Percentiles rank a stretch among this genome's conserved stretches.
Evolutionary conservation across 1,140 invertebrate genomes (phyloP).

Genomic region (Cyphomyrmex costatus): DNA sequence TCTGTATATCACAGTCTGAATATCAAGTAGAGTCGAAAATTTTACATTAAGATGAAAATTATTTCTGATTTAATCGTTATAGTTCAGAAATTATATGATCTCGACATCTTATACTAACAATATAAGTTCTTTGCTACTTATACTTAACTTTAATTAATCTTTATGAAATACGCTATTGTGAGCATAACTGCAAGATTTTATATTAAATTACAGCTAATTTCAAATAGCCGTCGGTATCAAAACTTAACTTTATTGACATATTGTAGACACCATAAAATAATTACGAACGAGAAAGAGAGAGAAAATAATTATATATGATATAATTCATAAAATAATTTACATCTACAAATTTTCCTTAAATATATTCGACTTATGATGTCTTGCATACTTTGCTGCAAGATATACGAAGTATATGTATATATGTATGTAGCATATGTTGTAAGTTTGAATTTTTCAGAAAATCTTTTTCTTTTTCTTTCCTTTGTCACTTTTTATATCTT

Average conservation of each 20-base stretch:
- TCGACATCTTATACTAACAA: not conserved
- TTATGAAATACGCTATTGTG: not conserved
- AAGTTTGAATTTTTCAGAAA: not conserved
- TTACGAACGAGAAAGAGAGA: not conserved
- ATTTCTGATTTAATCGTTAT: not conserved
- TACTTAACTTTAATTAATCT: not conserved
- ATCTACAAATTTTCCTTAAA: not conserved
- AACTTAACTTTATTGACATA: not conserved
- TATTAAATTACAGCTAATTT: not conserved
- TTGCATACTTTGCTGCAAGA: not conserved
- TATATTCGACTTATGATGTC: not conserved
- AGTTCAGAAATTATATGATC: not conserved
- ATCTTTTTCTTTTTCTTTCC: not conserved
- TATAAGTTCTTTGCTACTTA: not conserved
- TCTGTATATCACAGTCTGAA: not conserved
- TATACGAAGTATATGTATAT: not conserved
- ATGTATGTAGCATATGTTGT: not conserved
- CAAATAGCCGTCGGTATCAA: not conserved
- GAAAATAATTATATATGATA: not conserved
- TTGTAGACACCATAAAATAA: not conserved
- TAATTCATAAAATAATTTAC: constrained; percentile 3
- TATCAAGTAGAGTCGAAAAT: not conserved
- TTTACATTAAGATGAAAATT: not conserved
- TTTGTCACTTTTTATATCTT: not conserved
- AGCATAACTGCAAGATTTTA: not conserved